phyloP scores from a whole-genome alignment of 2,888 invertebrate genomes.

The Frankliniella fusca region DNA sequence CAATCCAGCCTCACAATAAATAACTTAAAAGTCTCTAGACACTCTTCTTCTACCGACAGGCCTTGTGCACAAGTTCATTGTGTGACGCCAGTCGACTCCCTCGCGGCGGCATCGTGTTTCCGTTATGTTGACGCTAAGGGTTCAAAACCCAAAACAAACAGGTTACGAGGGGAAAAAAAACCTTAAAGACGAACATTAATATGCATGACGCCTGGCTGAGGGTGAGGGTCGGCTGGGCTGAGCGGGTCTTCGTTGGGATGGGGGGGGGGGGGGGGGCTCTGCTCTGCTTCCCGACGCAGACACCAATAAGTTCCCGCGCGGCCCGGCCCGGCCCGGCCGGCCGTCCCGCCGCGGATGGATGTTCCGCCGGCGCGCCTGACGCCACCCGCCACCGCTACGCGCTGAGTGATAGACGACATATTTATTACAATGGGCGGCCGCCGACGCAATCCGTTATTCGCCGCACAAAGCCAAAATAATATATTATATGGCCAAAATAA shows the following conservation, averaged over 20 bases:
- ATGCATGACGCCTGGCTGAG: not conserved
- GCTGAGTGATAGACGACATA: too few species aligned
- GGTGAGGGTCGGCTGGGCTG: not conserved
- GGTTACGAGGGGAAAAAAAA: conserved; percentile 15
- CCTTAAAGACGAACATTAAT: not conserved
- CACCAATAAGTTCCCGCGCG: not conserved
- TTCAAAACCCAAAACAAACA: not conserved
- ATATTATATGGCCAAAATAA: too few species aligned
- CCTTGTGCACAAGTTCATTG: too few species aligned
- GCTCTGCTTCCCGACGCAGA: not conserved
- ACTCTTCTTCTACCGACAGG: too few species aligned
- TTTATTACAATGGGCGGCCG: too few species aligned
- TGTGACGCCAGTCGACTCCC: not conserved
- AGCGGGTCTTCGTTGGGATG: not conserved
- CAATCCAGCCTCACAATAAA: too few species aligned
- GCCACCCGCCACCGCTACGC: too few species aligned
- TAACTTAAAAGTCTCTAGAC: too few species aligned
- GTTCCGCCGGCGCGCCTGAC: too few species aligned
- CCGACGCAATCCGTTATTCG: too few species aligned
- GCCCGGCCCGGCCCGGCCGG: not conserved
- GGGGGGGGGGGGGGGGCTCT: not conserved
- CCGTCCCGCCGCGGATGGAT: not conserved
- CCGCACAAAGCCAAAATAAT: too few species aligned
- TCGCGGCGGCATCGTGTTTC: not conserved
- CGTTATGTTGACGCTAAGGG: too few species aligned